Conservation (phyloP, 2,888 invertebrate species). For the Neelides folsomi region DNA sequence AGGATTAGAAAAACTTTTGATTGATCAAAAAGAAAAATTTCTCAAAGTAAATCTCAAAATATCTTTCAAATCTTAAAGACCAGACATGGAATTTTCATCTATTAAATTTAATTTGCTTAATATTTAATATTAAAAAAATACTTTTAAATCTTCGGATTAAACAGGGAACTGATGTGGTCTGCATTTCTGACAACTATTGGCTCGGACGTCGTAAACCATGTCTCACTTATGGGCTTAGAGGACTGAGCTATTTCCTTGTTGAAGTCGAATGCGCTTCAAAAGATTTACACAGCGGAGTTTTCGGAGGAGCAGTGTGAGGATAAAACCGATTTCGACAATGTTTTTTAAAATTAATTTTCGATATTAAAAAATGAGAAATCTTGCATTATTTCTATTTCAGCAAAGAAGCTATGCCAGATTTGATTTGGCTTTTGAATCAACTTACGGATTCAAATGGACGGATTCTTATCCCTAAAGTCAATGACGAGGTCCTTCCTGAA, state of each 20-base stretch:
- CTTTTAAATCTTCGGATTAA: too few species aligned
- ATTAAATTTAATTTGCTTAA: too few species aligned
- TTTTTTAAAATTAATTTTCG: neutral
- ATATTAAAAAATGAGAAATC: too few species aligned
- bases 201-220: slow-evolving; percentile 92
- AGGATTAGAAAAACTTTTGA: slow-evolving; percentile 78
- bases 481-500: slow-evolving; percentile 66
- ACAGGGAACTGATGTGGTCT: slow-evolving; percentile 73
- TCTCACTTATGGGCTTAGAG: slow-evolving; percentile 88
- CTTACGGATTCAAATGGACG: slow-evolving; percentile 75
- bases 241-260: slow-evolving; percentile 77
- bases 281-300: slow-evolving; percentile 92
- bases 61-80: neutral
- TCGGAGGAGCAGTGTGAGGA: slow-evolving; percentile 79
- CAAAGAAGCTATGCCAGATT: slow-evolving; percentile 59
- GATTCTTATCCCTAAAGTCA: slow-evolving; percentile 68
- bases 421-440: slow-evolving; percentile 69
- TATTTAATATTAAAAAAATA: too few species aligned
- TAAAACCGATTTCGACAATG: neutral
- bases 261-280: slow-evolving; percentile 77
- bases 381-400: neutral
- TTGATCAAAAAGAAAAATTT: slow-evolving; percentile 58
- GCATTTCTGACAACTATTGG: slow-evolving; percentile 99
- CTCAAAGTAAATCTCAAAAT: slow-evolving; percentile 43
- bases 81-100: slow-evolving; percentile 1